Evolutionary conservation across 64 coral and sea anemone genomes (phyloP).

Genomic region (Platygyra sinensis): DNA sequence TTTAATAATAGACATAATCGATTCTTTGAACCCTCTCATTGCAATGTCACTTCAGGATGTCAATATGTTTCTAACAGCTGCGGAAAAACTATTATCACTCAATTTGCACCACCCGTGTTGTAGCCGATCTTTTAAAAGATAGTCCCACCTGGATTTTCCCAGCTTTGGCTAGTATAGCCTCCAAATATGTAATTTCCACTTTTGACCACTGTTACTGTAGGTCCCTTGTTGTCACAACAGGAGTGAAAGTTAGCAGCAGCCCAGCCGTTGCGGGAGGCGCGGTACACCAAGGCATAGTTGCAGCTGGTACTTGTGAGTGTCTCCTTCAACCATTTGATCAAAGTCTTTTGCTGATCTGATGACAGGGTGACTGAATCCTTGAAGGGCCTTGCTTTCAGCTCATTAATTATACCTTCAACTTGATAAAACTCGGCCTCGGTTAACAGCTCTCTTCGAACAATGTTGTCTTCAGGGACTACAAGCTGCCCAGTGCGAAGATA

Average conservation of each 20-base stretch:
- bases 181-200: not conserved
- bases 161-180: not conserved
- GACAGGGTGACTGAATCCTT: constrained; percentile 4
- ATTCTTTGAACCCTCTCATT: too few relatives aligned
- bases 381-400: constrained; percentile 5
- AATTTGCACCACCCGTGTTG: too few relatives aligned
- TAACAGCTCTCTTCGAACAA: not conserved
- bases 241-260: not conserved
- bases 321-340: not conserved
- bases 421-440: constrained; percentile 40
- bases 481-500: constrained; percentile 48
- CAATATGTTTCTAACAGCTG: too few relatives aligned
- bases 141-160: not conserved
- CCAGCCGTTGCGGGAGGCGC: not conserved
- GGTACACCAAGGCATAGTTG: not conserved
- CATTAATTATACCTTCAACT: not conserved
- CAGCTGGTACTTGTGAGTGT: not conserved
- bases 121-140: too few relatives aligned
- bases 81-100: too few relatives aligned
- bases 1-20: too few relatives aligned
- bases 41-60: too few relatives aligned
- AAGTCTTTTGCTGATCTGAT: not conserved
- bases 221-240: not conserved
- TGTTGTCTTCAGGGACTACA: not conserved
- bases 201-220: not conserved